Evolutionary conservation across 2,797 vertebrate species (phyloP), one percentile per base, ranked within the genome.

Genomic region (Argya squamiceps): DNA sequence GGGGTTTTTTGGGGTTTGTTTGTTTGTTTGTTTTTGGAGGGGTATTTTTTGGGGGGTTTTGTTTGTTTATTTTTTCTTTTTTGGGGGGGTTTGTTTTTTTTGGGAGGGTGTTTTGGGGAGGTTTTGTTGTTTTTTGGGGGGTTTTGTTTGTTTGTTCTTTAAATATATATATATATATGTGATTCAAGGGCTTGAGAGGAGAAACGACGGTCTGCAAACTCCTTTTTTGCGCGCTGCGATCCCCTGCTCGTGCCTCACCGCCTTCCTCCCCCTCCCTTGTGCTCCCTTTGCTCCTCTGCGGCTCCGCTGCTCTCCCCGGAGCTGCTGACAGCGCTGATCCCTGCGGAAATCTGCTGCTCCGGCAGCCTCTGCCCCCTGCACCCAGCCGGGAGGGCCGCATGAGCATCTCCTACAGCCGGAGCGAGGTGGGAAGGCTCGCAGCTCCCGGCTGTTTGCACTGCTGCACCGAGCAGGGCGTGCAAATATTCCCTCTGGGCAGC

Each of bases 301-400:
- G 36, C n/a, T 60, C 4, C 1, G 10, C 4, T n/a, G 60, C 49
- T 84, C 34, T 32, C 60, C 26, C 46, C 46, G 39, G 79, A 43
- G 82, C 68, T 60, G 83, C 80, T 50, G 80, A 4, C n/a, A 23
- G 81, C n/a, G 47, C 78, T 1, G 44, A 13, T 59, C 39, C 49
- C 80, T 24, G 80, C 41, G 23, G 58, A 3, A 23, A 29, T 29
- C 15, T 4, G 39, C 67, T 2, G 32, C 55, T 43, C 21, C 13
- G 32, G 26, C 55, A 29, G 37, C 34, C 36, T n/a, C 59, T 58
- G 49, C 39, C 36, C 36, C 49, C 67, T 60, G 49, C 56, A 5
- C 15, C 47, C 30, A 0, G 50, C 0, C 0, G 15, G 46, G 13
- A 78, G 37, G 3, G 52, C 34, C 9, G 4, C 2, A 0, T 0